Percentiles rank a stretch among this genome's conserved stretches.
phyloP scores from a whole-genome alignment of 2,797 vertebrate genomes.

The Micromesistius poutassou region DNA sequence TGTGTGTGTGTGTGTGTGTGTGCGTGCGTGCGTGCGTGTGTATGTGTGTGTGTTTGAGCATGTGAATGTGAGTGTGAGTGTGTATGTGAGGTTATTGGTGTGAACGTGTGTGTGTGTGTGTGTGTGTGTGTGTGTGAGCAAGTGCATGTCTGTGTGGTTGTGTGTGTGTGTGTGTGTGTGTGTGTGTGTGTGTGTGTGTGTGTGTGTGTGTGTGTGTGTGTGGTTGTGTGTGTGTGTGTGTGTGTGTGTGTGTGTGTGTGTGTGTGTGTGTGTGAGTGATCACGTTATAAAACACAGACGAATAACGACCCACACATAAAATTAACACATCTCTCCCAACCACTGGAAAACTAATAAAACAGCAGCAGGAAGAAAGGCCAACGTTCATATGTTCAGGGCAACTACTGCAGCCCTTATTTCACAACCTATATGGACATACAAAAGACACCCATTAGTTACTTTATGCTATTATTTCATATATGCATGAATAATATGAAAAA shows the following conservation, averaged over 20 bases:
- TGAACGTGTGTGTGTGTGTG: too few relatives aligned
- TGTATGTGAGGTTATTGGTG: not conserved
- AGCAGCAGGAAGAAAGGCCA: too few relatives aligned
- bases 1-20: too few relatives aligned
- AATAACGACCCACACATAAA: not conserved
- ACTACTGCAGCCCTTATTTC: too few relatives aligned
- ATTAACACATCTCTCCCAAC: not conserved
- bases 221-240: not conserved
- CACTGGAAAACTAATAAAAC: too few relatives aligned
- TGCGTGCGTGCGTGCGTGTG: not conserved
- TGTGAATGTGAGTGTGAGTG: not conserved
- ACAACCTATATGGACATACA: too few relatives aligned
- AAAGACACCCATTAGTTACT: too few relatives aligned
- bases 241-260: not conserved
- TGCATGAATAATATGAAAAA: too few relatives aligned
- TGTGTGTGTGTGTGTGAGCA: constrained; percentile 4
- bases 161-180: too few relatives aligned
- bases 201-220: not conserved
- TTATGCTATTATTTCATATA: too few relatives aligned
- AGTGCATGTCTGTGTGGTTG: too few relatives aligned
- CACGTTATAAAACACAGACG: not conserved
- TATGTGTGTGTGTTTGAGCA: not conserved
- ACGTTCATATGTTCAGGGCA: too few relatives aligned
- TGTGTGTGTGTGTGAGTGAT: not conserved
- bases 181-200: not conserved